Evolutionary conservation across 2,113 vertebrate species (phyloP), one percentile per base, ranked within the genome.

Genomic region (Paradoxurus hermaphroditus): DNA sequence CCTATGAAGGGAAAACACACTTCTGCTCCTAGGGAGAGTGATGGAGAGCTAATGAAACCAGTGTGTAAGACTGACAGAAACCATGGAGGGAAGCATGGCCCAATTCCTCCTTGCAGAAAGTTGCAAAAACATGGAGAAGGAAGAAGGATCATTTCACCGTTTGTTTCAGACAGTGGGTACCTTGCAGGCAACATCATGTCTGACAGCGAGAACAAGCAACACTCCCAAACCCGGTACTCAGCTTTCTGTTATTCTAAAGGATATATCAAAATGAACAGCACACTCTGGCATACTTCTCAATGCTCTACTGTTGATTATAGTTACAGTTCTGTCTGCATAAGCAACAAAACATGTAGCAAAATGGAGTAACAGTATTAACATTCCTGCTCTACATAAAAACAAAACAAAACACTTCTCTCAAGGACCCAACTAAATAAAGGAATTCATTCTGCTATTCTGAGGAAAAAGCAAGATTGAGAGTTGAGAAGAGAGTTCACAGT

Each of bases 61-160:
- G 53, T 3, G 19, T 16, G 5, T 0, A 7, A 5, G 7, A 56
- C 77, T 90, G 83, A 97, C 2, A 94, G 97, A 97, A 98, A 95
- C 85, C 83, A 73, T 2, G 51, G 65, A 1, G 14, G 62, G 94
- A 88, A 87, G 72, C n/a, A 86, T 86, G 92, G 98, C 65, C 18
- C 70, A 96, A 97, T 97, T 96, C 98, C 81, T 94, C 31, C 79
- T 90, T n/a, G 59, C 85, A 92, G 83, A 95, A 97, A 92, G 94
- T 41, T 2, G 56, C 92, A 95, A 97, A 98, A 68, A 49, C 88
- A 95, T 0, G 15, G 41, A 78, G 27, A 84, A 77, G 36, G 65
- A 1, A 1, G 13, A 86, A 88, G 0, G 41, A 44, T 41, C 53
- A 77, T 59, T 53, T 65, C 67, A 49, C 39, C 46, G 59, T 92